phyloP scores from a whole-genome alignment of 2,888 invertebrate genomes.

The Amblyteles armatorius region DNA sequence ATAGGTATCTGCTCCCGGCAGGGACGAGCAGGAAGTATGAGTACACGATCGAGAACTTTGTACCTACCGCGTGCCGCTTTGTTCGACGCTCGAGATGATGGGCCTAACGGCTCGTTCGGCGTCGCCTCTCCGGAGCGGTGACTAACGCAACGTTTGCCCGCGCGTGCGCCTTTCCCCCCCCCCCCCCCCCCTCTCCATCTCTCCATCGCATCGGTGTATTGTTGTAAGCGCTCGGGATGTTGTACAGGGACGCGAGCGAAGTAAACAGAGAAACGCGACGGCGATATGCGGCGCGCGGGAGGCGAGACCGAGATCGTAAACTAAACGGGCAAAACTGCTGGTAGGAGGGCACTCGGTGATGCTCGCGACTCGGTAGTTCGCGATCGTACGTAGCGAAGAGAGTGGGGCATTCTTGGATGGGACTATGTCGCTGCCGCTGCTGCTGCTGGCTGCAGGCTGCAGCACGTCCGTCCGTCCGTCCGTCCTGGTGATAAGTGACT shows the following conservation, averaged over 20 bases:
- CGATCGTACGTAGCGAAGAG: conserved; percentile 50
- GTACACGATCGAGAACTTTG: conserved; percentile 20
- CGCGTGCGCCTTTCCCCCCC: conserved; percentile 8
- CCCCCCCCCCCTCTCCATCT: too few species aligned
- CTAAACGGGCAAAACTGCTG: background rate
- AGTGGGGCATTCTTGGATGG: conserved; percentile 64
- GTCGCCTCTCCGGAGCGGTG: conserved; percentile 22
- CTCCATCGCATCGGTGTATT: background rate
- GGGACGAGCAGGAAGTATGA: background rate
- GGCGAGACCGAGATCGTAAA: conserved; percentile 19
- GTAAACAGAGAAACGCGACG: conserved; percentile 31
- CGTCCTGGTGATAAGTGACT: conserved; percentile 77
- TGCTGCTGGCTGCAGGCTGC: conserved; percentile 61
- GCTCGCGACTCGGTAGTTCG: conserved; percentile 39
- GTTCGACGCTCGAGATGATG: background rate
- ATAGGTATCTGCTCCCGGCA: background rate
- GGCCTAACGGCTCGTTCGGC: background rate
- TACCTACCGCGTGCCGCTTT: conserved; percentile 23
- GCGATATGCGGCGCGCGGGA: conserved; percentile 8
- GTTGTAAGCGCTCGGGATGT: conserved; percentile 27
- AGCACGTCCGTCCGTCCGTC: conserved; percentile 69
- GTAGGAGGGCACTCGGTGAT: conserved; percentile 57
- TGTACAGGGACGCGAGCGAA: conserved; percentile 20
- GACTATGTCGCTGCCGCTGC: conserved; percentile 39
- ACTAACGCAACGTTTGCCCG: conserved; percentile 51